phyloP scores from a whole-genome alignment of 2,888 invertebrate genomes.

The Diaphora mendica region DNA sequence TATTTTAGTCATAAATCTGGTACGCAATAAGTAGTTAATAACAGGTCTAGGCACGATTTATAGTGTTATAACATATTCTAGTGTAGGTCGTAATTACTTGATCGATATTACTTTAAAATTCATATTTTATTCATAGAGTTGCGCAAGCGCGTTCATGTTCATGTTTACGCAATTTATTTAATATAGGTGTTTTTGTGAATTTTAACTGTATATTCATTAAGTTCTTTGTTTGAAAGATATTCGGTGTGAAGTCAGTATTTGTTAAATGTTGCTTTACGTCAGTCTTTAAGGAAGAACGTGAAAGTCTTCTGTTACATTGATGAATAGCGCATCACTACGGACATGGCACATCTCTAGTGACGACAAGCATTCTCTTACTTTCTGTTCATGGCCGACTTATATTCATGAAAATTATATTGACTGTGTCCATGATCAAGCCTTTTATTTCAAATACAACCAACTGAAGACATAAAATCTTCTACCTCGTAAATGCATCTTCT shows the following conservation, averaged over 20 bases:
- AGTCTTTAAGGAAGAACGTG: too few species aligned
- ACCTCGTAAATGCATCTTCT: too few species aligned
- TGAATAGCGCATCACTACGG: too few species aligned
- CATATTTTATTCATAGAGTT: slow-evolving; percentile 33
- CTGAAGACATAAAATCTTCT: too few species aligned
- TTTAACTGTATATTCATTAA: slow-evolving; percentile 20
- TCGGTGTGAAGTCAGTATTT: not conserved
- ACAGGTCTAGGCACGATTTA: slow-evolving; percentile 39
- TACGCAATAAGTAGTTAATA: slow-evolving; percentile 42
- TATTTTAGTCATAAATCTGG: slow-evolving; percentile 28
- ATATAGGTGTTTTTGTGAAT: slow-evolving; percentile 25
- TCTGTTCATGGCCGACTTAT: too few species aligned
- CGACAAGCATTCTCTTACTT: too few species aligned
- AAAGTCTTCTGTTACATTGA: too few species aligned
- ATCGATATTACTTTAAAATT: slow-evolving; percentile 49
- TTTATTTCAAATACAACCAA: too few species aligned
- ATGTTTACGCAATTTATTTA: slow-evolving; percentile 37
- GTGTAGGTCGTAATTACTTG: slow-evolving; percentile 45
- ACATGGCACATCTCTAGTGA: too few species aligned
- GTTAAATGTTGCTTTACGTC: too few species aligned
- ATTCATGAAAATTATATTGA: too few species aligned
- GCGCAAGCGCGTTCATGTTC: slow-evolving; percentile 31
- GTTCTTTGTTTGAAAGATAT: not conserved
- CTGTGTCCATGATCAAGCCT: too few species aligned
- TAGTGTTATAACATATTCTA: slow-evolving; percentile 46